Conservation (phyloP, 2,797 vertebrate genomes). For the Galago senegalensis region DNA sequence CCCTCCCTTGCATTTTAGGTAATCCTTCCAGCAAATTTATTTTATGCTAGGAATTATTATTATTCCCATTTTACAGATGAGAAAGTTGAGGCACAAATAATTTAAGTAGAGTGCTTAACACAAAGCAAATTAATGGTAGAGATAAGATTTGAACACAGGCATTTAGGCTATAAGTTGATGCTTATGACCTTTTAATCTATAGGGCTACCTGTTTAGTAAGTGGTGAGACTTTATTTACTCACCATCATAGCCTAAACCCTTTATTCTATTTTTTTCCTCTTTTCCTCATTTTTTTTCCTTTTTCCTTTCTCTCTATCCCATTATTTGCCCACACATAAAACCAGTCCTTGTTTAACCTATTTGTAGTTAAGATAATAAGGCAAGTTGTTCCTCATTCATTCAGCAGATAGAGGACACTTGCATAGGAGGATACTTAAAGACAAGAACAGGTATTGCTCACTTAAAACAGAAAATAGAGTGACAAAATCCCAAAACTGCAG, state of each 20-base stretch:
- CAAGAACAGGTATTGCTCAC: slow-evolving; percentile 27
- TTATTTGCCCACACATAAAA: slow-evolving; percentile 3
- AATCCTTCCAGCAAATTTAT: not conserved
- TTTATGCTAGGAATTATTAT: not conserved
- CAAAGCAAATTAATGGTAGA: not conserved
- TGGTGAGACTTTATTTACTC: not conserved
- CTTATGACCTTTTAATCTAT: not conserved
- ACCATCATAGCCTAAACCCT: not conserved
- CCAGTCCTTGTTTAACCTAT: not conserved
- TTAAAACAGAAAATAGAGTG: not conserved
- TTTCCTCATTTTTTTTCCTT: not conserved
- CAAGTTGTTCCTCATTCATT: not conserved
- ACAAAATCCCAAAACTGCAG: no score
- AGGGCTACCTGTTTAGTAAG: not conserved
- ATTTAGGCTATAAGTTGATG: not conserved
- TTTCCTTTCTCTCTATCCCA: not conserved
- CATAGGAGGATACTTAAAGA: not conserved
- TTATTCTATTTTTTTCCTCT: not conserved
- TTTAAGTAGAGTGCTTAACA: not conserved
- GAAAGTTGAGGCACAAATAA: not conserved
- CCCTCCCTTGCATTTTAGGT: not conserved
- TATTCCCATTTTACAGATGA: not conserved
- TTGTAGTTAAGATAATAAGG: not conserved
- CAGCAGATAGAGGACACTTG: not conserved
- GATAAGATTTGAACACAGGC: not conserved